Evolutionary conservation across 35 echinoderm and acorn worm genomes (phyloP).

Genomic region (Chiridota heheva): DNA sequence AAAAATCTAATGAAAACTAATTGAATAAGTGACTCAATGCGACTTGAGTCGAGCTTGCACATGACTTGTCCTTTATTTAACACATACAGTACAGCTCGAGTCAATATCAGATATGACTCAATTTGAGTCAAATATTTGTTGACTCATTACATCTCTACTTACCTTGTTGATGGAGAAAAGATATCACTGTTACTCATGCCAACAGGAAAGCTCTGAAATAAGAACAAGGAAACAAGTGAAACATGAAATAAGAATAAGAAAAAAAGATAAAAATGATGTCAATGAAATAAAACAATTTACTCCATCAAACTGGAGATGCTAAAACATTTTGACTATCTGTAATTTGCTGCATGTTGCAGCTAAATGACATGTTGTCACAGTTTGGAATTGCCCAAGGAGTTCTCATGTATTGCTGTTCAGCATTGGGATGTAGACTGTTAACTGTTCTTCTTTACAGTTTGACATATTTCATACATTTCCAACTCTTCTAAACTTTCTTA

Average conservation of each 20-base stretch:
- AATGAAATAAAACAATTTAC: not conserved
- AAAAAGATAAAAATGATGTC: too few species aligned
- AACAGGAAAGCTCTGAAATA: slow-evolving; percentile 38
- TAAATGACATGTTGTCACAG: not conserved
- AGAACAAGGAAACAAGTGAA: not conserved
- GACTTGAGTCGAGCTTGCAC: not conserved
- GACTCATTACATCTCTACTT: not conserved
- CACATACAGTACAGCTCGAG: not conserved
- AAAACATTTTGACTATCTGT: not conserved
- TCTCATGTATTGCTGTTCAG: not conserved
- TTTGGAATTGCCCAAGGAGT: not conserved
- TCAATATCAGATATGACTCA: not conserved
- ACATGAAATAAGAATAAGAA: too few species aligned
- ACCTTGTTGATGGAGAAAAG: slow-evolving; percentile 63
- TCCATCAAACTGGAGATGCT: too few species aligned
- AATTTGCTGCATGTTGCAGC: not conserved
- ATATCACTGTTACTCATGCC: slow-evolving; percentile 36
- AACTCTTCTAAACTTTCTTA: too few species aligned
- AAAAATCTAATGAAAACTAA: too few species aligned
- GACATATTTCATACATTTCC: too few species aligned
- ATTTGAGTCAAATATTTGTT: not conserved
- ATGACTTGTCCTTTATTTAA: not conserved
- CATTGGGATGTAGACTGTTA: not conserved
- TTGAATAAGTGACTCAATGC: not conserved
- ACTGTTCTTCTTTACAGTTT: too few species aligned